A percentile compares a stretch with the other conserved stretches of the same genome.
Evolutionary conservation across 2,888 invertebrate species (phyloP).

Genomic region (Rugalucina vietnamica): DNA sequence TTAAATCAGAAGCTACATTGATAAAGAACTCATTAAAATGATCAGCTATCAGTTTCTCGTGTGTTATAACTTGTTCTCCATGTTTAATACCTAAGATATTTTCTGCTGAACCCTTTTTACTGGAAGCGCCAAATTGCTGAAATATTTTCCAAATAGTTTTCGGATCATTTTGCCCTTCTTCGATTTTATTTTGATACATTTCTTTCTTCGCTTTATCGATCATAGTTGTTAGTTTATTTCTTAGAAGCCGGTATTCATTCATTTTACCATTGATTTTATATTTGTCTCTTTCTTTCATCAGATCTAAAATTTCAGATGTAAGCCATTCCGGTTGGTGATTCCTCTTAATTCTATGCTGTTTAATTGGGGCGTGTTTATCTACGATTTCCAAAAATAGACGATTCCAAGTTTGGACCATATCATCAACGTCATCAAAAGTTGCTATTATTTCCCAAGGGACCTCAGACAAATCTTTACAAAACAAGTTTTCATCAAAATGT

Average conservation of each 20-base stretch:
- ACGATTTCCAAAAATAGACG: no score
- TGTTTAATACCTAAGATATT: neutral
- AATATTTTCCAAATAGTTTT: neutral
- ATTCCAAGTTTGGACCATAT: neutral
- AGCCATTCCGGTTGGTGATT: slow-evolving; percentile 1
- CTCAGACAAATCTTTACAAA: no score
- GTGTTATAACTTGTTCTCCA: neutral
- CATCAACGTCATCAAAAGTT: neutral
- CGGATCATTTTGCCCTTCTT: neutral
- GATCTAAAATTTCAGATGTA: neutral
- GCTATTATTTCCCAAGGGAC: neutral
- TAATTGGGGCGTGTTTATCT: neutral
- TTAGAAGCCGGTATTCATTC: neutral
- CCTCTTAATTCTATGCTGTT: neutral
- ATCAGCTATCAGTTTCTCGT: no score
- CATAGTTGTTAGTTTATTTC: neutral
- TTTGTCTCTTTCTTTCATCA: slow-evolving; percentile 6
- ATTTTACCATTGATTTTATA: slow-evolving; percentile 5
- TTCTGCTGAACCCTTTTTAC: neutral
- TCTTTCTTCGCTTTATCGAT: neutral
- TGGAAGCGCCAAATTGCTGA: neutral
- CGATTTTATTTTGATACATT: neutral
- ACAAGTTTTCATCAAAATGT: neutral
- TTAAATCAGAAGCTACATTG: neutral
- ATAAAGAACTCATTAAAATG: no score